phyloP scores from a whole-genome alignment of 2,113 vertebrate genomes.

The Thalassoma bifasciatum region DNA sequence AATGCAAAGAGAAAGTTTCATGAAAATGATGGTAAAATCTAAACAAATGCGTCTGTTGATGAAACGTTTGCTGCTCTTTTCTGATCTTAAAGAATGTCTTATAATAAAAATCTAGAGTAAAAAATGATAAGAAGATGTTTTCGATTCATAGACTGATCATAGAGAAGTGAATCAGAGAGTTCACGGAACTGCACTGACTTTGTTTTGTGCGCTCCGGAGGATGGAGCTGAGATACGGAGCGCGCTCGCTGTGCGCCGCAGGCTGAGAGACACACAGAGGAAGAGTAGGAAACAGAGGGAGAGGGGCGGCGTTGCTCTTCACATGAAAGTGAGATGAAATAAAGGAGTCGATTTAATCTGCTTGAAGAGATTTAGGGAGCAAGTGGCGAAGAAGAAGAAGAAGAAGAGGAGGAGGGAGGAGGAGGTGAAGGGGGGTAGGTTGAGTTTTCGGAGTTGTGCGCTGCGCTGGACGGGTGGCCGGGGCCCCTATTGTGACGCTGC shows the following conservation, averaged over 20 bases:
- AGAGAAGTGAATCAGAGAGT: slow-evolving; percentile 51
- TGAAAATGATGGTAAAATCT: too few relatives aligned
- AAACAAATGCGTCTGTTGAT: too few relatives aligned
- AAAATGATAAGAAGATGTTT: not conserved
- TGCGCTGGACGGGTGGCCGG: slow-evolving; percentile 85
- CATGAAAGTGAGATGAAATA: slow-evolving; percentile 98
- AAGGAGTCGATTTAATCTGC: slow-evolving; percentile 97
- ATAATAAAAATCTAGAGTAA: not conserved
- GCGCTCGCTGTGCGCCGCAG: slow-evolving; percentile 89
- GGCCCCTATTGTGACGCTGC: slow-evolving; percentile 86
- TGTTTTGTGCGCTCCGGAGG: slow-evolving; percentile 49
- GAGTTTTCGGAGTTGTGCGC: slow-evolving; percentile 84
- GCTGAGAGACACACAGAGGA: slow-evolving; percentile 50
- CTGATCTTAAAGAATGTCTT: too few relatives aligned
- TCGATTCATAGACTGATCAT: slow-evolving; percentile 23
- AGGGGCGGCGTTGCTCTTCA: slow-evolving; percentile 88
- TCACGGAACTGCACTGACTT: slow-evolving; percentile 40
- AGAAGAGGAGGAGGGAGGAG: slow-evolving; percentile 63
- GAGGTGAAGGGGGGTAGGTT: slow-evolving; percentile 60
- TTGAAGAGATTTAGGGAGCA: slow-evolving; percentile 89
- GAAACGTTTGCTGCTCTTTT: too few relatives aligned
- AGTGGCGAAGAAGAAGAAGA: slow-evolving; percentile 77
- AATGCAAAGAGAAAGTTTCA: too few relatives aligned
- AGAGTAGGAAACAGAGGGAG: slow-evolving; percentile 75
- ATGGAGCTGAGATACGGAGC: slow-evolving; percentile 84